Base-by-base conservation (phyloP, 2,888 invertebrate species). In the Trichopoda pennipes region DNA sequence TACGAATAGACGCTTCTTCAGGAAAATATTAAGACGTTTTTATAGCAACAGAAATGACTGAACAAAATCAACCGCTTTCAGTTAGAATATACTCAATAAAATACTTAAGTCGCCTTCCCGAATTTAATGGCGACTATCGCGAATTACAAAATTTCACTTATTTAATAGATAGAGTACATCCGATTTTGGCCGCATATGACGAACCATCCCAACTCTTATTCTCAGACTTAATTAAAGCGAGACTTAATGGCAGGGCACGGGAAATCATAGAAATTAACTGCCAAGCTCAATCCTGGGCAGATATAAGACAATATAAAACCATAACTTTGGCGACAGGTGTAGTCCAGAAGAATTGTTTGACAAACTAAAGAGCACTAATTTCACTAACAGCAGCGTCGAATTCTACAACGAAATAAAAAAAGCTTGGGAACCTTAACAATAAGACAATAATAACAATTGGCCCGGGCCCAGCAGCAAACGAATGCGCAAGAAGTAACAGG, bases 351-450 rank as follows among this genome's bases (percentile, higher is more conserved):
- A 58, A 58, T 38, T 58, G 19, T 60, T 60, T 7, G 82, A 82
- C 70, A 61, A 58, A 55, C 28, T 80, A 12, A 76, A 58, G 12
- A 51, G 42, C 6, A 44, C 58, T n/a, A 76, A 53, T 12, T 80
- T 80, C n/a, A 61, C 55, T 42, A 76, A 60, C 9, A 80, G 70
- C 23, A 55, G 64, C 19, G 32, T 75, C 1, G 66, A 79, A 38
- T 79, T 78, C 21, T 78, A 74, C 58, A 82, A 74, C 35, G 63
- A 78, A 28, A 78, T 82, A 73, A 81, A 70, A 17, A 55, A 44
- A 51, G 12, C 68, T 84, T 12, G 61, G 78, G 12, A 63, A 81
- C 16, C 49, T 85, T 14, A 85, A n/a, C n/a, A n/a, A n/a, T n/a
- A n/a, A 84, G 51, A 75, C 80, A 53, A 72, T 70, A n/a, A 38